Conservation (phyloP, 2,888 invertebrate genomes). For the Pantelozetes paolii region DNA sequence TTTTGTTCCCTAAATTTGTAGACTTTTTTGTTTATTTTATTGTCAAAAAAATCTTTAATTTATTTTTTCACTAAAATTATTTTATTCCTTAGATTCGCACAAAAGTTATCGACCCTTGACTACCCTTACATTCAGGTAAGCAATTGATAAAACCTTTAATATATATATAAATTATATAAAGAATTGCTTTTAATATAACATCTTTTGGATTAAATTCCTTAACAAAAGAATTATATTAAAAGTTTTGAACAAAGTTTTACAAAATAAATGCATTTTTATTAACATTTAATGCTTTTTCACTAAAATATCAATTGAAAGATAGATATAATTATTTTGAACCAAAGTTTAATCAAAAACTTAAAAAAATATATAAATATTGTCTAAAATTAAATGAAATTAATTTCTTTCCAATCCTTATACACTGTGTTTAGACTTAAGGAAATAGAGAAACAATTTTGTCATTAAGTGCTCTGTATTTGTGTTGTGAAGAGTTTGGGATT, state of each 20-base stretch:
- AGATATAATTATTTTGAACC: too few relatives aligned
- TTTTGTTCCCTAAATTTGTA: too few relatives aligned
- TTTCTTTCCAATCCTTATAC: too few relatives aligned
- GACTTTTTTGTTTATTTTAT: too few relatives aligned
- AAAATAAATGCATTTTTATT: not conserved
- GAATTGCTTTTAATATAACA: not conserved
- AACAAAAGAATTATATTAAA: not conserved
- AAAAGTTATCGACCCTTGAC: slow-evolving; percentile 82
- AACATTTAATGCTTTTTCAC: not conserved
- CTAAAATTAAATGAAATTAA: too few relatives aligned
- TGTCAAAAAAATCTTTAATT: not conserved
- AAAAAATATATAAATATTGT: too few relatives aligned
- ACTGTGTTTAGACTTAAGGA: too few relatives aligned
- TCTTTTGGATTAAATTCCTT: not conserved
- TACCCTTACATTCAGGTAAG: slow-evolving; percentile 77
- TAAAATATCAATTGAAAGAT: too few relatives aligned
- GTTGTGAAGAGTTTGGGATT: not conserved
- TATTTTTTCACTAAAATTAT: not conserved
- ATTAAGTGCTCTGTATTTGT: not conserved
- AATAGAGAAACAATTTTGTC: not conserved
- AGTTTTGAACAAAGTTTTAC: not conserved
- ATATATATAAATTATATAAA: not conserved
- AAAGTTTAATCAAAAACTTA: too few relatives aligned
- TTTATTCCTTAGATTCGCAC: slow-evolving; percentile 55
- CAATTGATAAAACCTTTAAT: too few relatives aligned